Conservation (phyloP, 2,113 vertebrate genomes). For the Puffinus mauretanicus region DNA sequence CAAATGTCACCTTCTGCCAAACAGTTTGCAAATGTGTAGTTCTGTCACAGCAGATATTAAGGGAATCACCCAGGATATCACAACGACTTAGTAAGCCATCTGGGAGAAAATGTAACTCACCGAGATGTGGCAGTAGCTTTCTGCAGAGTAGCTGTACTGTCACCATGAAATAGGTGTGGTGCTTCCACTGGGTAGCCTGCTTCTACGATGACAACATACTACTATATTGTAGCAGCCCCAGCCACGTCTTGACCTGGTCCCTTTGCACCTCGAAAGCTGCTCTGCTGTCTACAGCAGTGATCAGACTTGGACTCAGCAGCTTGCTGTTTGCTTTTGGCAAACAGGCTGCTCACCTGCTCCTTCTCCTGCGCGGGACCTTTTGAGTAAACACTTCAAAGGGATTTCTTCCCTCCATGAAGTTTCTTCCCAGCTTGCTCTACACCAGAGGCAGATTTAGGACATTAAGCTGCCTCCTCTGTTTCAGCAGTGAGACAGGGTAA, state of each 20-base stretch:
- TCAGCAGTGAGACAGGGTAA: background rate
- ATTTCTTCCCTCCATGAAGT: background rate
- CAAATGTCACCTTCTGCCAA: constrained; percentile 33
- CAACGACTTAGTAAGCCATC: background rate
- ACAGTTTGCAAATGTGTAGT: background rate
- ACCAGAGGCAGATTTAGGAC: background rate
- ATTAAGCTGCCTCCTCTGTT: background rate
- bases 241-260: background rate
- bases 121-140: background rate
- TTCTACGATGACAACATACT: no score
- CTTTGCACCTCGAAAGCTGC: background rate
- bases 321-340: background rate
- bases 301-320: background rate
- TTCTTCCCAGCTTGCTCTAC: background rate
- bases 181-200: background rate
- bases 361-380: background rate
- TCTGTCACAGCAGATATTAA: constrained; percentile 19
- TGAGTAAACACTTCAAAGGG: background rate
- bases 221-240: background rate
- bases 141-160: background rate
- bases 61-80: constrained; percentile 2
- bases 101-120: background rate
- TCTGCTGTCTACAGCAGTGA: background rate
- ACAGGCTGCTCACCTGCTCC: background rate
- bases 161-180: background rate